A percentile compares a stretch with the other conserved stretches of the same genome.
phyloP scores from a whole-genome alignment of 1,140 invertebrate genomes.

The Ips typographus region DNA sequence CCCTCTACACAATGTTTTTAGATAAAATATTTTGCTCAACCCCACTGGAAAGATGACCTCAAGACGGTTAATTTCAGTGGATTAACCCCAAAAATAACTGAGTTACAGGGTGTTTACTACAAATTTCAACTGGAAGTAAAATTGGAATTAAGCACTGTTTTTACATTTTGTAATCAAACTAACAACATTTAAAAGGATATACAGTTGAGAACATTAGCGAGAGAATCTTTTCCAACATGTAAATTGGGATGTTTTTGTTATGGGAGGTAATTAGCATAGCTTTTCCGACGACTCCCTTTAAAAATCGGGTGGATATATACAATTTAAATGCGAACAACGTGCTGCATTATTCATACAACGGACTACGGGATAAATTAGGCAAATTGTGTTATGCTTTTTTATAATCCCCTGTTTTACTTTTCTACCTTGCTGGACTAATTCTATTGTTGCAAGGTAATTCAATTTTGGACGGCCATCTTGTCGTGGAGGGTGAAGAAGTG shows the following conservation, averaged over 20 bases:
- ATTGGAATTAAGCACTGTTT: no score
- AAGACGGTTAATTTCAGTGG: no score
- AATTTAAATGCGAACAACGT: constrained; percentile 12
- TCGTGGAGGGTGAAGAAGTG: no score
- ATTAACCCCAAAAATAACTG: no score
- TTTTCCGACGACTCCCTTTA: neutral
- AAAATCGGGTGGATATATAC: constrained; percentile 1
- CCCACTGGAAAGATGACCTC: no score
- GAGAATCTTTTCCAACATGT: neutral
- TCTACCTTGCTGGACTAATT: neutral
- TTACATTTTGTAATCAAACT: no score
- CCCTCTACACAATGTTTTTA: no score
- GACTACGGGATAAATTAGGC: constrained; percentile 9
- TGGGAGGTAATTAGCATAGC: neutral
- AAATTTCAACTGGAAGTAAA: no score
- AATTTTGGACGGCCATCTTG: neutral
- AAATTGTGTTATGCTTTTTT: constrained; percentile 11
- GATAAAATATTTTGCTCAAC: no score
- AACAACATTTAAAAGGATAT: no score
- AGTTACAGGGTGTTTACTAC: no score
- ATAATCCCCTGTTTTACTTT: neutral
- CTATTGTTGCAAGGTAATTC: neutral
- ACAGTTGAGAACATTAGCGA: no score
- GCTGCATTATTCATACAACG: constrained; percentile 7
- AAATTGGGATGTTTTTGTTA: neutral